These are phyloP conservation scores for Hemibagrus guttatus DNA, from an alignment of 2,797 vertebrate species.

Conservation along the genomic window DNA sequence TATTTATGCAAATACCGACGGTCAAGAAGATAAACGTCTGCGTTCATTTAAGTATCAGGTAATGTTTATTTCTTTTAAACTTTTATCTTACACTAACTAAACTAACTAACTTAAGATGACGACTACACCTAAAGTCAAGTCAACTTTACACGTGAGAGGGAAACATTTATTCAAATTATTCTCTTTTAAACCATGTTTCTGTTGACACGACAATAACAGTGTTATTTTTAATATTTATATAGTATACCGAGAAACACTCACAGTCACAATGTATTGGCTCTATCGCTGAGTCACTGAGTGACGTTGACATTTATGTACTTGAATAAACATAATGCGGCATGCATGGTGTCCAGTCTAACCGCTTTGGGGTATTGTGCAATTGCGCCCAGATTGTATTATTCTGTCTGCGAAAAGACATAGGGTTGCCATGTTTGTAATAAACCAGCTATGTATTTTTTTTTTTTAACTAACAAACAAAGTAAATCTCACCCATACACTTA, in stretches of 20 bases:
- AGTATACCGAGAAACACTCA: background rate
- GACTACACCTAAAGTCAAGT: background rate
- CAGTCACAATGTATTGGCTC: background rate
- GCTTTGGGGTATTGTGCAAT: background rate
- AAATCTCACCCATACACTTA: accelerated
- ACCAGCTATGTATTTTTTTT: no score
- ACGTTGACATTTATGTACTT: background rate
- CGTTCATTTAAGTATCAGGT: constrained; percentile 39
- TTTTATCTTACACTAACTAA: background rate
- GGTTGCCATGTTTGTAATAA: background rate
- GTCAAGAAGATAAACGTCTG: constrained; percentile 26
- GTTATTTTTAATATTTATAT: background rate
- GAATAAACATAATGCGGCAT: background rate
- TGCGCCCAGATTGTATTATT: background rate
- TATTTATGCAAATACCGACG: constrained; percentile 11
- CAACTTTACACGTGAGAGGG: background rate
- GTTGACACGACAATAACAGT: background rate
- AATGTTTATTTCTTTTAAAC: background rate
- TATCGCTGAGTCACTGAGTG: background rate
- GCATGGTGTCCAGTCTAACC: background rate
- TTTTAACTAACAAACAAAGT: background rate
- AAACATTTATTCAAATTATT: background rate
- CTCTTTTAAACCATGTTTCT: background rate
- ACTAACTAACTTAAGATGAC: no score
- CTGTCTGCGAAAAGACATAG: background rate